Evolutionary conservation across 2,888 invertebrate genomes (phyloP).

Genomic region (Atrina japonica): DNA sequence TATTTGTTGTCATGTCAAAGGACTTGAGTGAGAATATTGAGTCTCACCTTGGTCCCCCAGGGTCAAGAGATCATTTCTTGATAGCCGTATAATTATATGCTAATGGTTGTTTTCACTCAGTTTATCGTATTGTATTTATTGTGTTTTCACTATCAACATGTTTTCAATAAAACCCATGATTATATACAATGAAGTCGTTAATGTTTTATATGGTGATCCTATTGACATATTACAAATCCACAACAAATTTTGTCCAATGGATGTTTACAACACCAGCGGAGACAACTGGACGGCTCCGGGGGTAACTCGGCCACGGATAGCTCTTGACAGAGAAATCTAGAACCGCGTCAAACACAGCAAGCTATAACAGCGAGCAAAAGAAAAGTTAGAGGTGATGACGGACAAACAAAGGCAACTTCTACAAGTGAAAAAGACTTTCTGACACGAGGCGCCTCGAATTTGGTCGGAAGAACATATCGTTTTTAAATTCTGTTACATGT

Average conservation of each 20-base stretch:
- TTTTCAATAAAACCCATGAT: slow-evolving; percentile 15
- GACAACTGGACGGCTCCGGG: background rate
- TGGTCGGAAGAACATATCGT: too few relatives aligned
- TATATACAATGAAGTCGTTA: background rate
- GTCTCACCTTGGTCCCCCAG: too few relatives aligned
- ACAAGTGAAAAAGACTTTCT: background rate
- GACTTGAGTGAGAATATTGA: too few relatives aligned
- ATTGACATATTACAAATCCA: background rate
- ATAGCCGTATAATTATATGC: too few relatives aligned
- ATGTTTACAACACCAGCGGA: slow-evolving; percentile 7
- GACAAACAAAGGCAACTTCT: background rate
- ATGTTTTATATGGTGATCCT: slow-evolving; percentile 10
- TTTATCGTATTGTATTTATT: background rate
- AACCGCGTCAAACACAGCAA: too few relatives aligned
- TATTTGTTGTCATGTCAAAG: background rate
- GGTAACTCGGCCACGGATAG: too few relatives aligned
- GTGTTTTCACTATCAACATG: slow-evolving; percentile 1
- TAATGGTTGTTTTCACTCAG: background rate
- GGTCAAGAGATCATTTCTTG: too few relatives aligned
- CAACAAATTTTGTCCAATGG: background rate
- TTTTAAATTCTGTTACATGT: too few relatives aligned
- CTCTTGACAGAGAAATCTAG: too few relatives aligned
- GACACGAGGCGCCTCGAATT: slow-evolving; percentile 1
- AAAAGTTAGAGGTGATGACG: slow-evolving; percentile 2
- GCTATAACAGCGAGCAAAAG: too few relatives aligned